Base-by-base conservation (phyloP, 2,113 vertebrate species). In the Turdus rufiventris region DNA sequence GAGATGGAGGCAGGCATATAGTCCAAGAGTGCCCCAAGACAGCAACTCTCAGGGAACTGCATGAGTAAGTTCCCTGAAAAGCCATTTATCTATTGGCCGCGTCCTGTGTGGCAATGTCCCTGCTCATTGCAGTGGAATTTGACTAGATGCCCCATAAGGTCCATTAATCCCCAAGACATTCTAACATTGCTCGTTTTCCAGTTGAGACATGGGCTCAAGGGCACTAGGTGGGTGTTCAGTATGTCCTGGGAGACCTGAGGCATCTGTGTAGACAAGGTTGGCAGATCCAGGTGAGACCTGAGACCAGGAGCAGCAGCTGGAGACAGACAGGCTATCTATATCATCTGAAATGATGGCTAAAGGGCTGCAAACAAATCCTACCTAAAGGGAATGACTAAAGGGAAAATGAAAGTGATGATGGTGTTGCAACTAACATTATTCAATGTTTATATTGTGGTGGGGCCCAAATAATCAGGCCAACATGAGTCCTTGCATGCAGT, bases 301-400 rank as follows among this genome's bases (percentile, higher is more conserved):
- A 51, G 68, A 26, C 16, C 18, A 11, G 16, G 60, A 73, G 40
- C 14, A 4, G 58, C 53, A 72, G 51, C 43, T 18, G 5, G 48
- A 62, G 54, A 29, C 21, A 13, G 50, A 5, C 4, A 45, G 48
- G 6, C 31, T n/a, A 0, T 29, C 5, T 36, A 8, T 0, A 5
- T 10, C 12, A 26, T 42, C 40, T 56, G 9, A 53, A 81, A 24
- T 25, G 18, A 24, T 34, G 57, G 38, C 43, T 72, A 5, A 76
- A 23, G 12, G 45, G 17, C 53, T 11, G 8, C 17, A 48, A 60
- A 47, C 12, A 45, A 70, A 50, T 42, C 58, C 42, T 34, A 29
- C n/a, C 28, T 48, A 17, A 58, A 75, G 24, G 21, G 8, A 75
- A 58, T 1, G 1, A 13, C 33, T 7, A 15, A 54, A 86, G 21